phyloP scores from a whole-genome alignment of 2,113 vertebrate genomes.

The Felis chaus region DNA sequence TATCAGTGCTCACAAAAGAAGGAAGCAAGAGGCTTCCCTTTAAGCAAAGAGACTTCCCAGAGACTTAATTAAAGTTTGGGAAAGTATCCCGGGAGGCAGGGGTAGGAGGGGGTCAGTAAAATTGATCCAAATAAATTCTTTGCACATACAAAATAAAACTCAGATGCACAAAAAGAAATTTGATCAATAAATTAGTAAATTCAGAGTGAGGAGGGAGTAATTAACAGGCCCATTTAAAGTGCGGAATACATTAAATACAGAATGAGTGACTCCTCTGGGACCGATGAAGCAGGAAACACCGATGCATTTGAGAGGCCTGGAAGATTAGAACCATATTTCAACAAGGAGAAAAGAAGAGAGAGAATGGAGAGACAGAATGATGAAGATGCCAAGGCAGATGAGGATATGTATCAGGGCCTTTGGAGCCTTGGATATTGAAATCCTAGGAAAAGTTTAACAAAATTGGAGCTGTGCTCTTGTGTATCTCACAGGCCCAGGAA shows the following conservation, averaged over 20 bases:
- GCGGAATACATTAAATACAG: slow-evolving; percentile 76
- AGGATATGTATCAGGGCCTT: neutral
- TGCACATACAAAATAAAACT: slow-evolving; percentile 80
- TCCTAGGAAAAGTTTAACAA: slow-evolving; percentile 22
- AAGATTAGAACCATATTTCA: slow-evolving; percentile 81
- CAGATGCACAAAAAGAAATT: slow-evolving; percentile 79
- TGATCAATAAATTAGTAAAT: slow-evolving; percentile 83
- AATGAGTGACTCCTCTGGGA: slow-evolving; percentile 70
- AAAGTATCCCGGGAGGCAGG: slow-evolving; percentile 64
- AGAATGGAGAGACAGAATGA: slow-evolving; percentile 49
- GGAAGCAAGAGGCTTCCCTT: slow-evolving; percentile 36
- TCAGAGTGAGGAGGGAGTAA: slow-evolving; percentile 77
- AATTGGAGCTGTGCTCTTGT: neutral
- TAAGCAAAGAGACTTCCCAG: slow-evolving; percentile 68
- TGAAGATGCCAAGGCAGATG: neutral
- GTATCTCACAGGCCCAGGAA: neutral
- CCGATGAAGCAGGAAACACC: slow-evolving; percentile 74
- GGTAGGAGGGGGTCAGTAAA: slow-evolving; percentile 67
- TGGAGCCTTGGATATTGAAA: neutral
- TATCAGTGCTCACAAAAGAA: slow-evolving; percentile 43
- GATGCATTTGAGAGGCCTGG: slow-evolving; percentile 62
- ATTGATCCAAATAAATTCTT: slow-evolving; percentile 81
- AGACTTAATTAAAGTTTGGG: slow-evolving; percentile 79
- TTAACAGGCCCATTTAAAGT: slow-evolving; percentile 78
- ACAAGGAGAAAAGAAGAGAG: slow-evolving; percentile 61